Conservation (phyloP, 2,888 invertebrate genomes). For the Plusia festucae region DNA sequence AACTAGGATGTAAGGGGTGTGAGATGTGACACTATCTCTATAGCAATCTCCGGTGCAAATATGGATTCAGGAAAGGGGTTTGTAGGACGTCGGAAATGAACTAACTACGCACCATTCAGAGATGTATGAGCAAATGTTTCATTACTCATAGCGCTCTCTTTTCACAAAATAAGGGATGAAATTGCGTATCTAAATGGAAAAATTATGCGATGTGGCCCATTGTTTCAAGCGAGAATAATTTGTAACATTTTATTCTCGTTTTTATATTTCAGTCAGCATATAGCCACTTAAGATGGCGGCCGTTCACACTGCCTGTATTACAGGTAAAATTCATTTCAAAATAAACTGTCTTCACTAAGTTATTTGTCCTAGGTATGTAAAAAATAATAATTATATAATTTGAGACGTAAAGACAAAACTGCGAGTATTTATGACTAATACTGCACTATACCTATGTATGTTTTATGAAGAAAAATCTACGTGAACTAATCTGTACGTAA, state of each 20-base stretch:
- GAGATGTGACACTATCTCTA: neutral
- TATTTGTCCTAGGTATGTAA: too few species aligned
- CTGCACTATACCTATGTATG: too few species aligned
- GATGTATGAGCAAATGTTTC: neutral
- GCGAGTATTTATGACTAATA: too few species aligned
- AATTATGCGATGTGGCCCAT: neutral
- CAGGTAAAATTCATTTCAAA: neutral
- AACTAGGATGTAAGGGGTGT: constrained; percentile 1
- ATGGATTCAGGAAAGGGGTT: constrained; percentile 3
- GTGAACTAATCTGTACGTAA: too few species aligned
- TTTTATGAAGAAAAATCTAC: too few species aligned
- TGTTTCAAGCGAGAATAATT: constrained; percentile 4
- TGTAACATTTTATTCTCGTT: neutral
- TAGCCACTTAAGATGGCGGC: neutral
- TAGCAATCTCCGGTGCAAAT: constrained; percentile 7
- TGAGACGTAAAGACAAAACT: too few species aligned
- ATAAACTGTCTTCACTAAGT: neutral
- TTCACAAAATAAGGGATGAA: neutral
- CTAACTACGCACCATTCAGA: constrained; percentile 2
- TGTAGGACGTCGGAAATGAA: constrained; percentile 7
- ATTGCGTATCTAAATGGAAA: constrained; percentile 1
- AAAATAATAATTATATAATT: too few species aligned
- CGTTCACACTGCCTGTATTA: neutral
- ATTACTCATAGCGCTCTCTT: neutral
- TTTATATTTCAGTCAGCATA: neutral